Evolutionary conservation across 2,113 vertebrate genomes (phyloP), one percentile per base, ranked within the genome.

Genomic region (Octodon degus): DNA sequence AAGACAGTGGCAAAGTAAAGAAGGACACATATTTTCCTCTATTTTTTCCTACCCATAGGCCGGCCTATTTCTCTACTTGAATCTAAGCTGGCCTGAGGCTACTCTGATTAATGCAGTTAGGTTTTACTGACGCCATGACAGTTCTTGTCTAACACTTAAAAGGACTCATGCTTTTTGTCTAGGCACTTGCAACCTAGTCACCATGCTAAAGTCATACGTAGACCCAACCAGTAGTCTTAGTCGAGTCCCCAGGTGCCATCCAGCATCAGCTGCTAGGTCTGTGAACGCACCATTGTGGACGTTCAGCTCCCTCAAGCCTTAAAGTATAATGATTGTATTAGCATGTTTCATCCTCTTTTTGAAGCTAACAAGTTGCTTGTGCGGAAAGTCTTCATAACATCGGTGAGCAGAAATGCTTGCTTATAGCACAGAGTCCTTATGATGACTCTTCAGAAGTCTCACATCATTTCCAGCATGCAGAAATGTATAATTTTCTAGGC

Each of bases 201-300:
- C 5, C 58, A 68, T 1, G 10, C 47, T 47, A n/a, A 80, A 40
- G 6, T 58, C 43, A 7, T 2, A 12, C 34, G 19, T 20, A 58
- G 47, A 43, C 25, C 9, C 55, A 80, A 22, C 19, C 25, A 22
- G 4, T 10, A 47, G 9, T 2, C 12, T 40, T 3, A 4, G 10
- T 4, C 4, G 1, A 0, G 20, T 19, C 1, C 37, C 68, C 0
- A 34, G 47, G 22, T 40, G 82, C n/a, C 22, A 55, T n/a, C 10
- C 27, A 40, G 8, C 30, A 50, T 53, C 58, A 60, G 76, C 13
- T 13, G 20, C 5, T 4, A 27, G 11, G 8, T 37, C 47, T n/a
- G 0, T 12, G 62, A 67, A 43, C 3, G 30, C 0, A 0, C 60
- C 77, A 83, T 34, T 14, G n/a, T 80, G 84, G 47, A 91, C 7